Evolutionary conservation across 2,888 invertebrate genomes (phyloP), one percentile per base, ranked within the genome.

Genomic region (Pristionchus mayeri): DNA sequence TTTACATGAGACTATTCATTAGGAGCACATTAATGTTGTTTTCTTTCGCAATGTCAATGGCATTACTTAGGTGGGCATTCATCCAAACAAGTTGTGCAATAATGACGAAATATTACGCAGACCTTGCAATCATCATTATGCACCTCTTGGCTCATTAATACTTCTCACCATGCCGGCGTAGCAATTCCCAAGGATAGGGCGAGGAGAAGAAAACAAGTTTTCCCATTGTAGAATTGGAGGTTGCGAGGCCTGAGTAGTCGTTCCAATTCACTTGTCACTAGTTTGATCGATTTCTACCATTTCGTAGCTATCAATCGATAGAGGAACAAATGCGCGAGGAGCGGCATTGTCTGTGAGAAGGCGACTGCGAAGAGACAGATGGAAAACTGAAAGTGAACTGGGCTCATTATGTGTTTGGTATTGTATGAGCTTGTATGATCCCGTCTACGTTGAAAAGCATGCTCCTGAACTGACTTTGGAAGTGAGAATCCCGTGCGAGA

Each of bases 271-370:
- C 4, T 2, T 7, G 21, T 6, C 54, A 16, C 16, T 18, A 52
- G 18, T 52, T 52, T 21, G 21, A 52, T 52, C 52, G 21, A 9
- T 52, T 4, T 11, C 6, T 67, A 75, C 75, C 75, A 75, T 44
- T 48, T 75, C 24, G 48, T 48, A 6, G 75, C 75, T 3, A 75
- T 75, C 34, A 75, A 3, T 24, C 75, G 44, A 44, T 75, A 75
- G 37, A 75, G 24, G 44, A 75, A 75, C 1, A 75, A 24, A 18
- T 75, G 75, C 16, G 75, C 40, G 24, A 75, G 75, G 13, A 75
- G 13, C 2, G 75, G 75, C 75, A 75, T 75, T 24, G 75, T 75
- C 16, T 75, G 75, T 3, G 75, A 75, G 48, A 75, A 75, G 13
- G 48, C 40, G 24, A 21, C n/a, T 13, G 44, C 75, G 16, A 75